Evolutionary conservation across 1,140 invertebrate genomes (phyloP).

Genomic region (Drosophila nigromelanica): DNA sequence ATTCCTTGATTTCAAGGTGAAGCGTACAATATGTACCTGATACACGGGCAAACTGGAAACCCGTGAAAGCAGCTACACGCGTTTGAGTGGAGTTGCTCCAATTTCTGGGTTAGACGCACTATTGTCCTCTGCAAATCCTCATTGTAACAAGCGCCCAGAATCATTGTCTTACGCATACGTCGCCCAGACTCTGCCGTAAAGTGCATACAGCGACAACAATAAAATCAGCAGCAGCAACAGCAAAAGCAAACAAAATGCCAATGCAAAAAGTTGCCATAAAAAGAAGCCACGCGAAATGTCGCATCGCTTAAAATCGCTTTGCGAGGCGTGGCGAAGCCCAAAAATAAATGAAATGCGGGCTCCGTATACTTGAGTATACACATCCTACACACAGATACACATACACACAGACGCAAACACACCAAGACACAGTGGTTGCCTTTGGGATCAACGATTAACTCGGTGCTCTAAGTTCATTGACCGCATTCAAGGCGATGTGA

Average conservation of each 20-base stretch:
- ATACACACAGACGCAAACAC: slow-evolving; percentile 6
- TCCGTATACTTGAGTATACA: slow-evolving; percentile 50
- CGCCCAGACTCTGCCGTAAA: slow-evolving; percentile 65
- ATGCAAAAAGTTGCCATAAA: slow-evolving; percentile 80
- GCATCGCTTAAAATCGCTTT: slow-evolving; percentile 39
- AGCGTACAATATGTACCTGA: neutral
- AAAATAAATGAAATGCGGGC: slow-evolving; percentile 74
- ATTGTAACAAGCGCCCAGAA: slow-evolving; percentile 83
- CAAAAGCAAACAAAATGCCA: slow-evolving; percentile 34
- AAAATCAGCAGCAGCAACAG: slow-evolving; percentile 34
- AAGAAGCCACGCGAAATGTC: slow-evolving; percentile 56
- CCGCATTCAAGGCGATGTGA: slow-evolving; percentile 57
- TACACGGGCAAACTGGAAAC: too few species aligned
- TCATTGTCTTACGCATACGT: slow-evolving; percentile 80
- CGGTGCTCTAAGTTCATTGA: slow-evolving; percentile 61
- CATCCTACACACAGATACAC: slow-evolving; percentile 47
- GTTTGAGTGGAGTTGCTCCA: slow-evolving; percentile 44
- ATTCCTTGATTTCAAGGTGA: slow-evolving; percentile 77
- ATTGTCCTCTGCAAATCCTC: slow-evolving; percentile 84
- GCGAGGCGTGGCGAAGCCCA: slow-evolving; percentile 69
- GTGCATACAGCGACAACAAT: slow-evolving; percentile 59
- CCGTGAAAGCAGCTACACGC: neutral
- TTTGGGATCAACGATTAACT: slow-evolving; percentile 64
- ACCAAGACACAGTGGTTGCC: slow-evolving; percentile 18
- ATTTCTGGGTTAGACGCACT: slow-evolving; percentile 77